Evolutionary conservation across 2,888 invertebrate genomes (phyloP).

Genomic region (Sussaba pulchella): DNA sequence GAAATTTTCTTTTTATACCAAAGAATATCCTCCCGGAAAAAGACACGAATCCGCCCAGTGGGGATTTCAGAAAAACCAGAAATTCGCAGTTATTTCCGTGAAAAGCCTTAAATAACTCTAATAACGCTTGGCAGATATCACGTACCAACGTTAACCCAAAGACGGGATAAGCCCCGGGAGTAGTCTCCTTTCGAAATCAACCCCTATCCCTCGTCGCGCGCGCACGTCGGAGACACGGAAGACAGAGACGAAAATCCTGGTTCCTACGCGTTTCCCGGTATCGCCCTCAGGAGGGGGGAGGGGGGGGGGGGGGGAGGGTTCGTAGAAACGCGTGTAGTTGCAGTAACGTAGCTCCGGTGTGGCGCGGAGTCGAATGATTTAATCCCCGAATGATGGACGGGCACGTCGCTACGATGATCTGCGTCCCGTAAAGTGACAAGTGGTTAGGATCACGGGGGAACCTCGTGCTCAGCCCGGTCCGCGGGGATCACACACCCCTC

Average conservation of each 20-base stretch:
- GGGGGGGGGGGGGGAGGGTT: conserved; percentile 43
- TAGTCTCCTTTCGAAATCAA: conserved; percentile 32
- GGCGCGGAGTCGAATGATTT: conserved; percentile 80
- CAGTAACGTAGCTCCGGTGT: conserved; percentile 56
- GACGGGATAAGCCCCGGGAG: conserved; percentile 31
- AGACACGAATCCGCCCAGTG: too few species aligned
- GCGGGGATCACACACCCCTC: conserved; percentile 59
- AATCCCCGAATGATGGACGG: conserved; percentile 83
- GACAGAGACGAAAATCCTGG: conserved; percentile 68
- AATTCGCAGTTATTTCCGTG: too few species aligned
- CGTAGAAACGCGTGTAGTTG: conserved; percentile 61
- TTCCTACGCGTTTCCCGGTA: conserved; percentile 45
- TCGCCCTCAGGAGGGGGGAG: conserved; percentile 26
- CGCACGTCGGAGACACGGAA: conserved; percentile 67
- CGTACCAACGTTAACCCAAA: conserved; percentile 14
- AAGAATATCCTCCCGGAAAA: too few species aligned
- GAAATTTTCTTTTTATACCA: too few species aligned
- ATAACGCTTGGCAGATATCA: not conserved
- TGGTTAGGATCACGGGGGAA: conserved; percentile 83
- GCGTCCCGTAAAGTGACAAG: conserved; percentile 84
- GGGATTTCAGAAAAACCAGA: too few species aligned
- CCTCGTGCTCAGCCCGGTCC: conserved; percentile 71
- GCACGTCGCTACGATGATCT: conserved; percentile 83
- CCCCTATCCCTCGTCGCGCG: conserved; percentile 60
- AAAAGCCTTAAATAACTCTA: not conserved